Percentiles rank a stretch among this genome's conserved stretches.
Evolutionary conservation across 2,797 vertebrate genomes (phyloP).

Genomic region (Halcyon smyrnensis): DNA sequence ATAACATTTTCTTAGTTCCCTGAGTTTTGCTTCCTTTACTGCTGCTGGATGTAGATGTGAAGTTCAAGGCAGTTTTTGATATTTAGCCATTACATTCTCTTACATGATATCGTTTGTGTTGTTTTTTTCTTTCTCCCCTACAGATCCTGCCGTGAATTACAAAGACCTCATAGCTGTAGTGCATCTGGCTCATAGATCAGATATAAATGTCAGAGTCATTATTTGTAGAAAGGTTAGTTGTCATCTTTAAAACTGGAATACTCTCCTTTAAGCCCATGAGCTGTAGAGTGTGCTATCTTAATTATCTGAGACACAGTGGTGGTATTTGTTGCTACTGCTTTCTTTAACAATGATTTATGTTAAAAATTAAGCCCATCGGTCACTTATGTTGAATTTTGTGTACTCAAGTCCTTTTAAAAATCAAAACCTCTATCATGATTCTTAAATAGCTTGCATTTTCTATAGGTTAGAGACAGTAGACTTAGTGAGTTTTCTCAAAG

Average conservation of each 20-base stretch:
- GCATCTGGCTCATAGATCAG: conserved; percentile 89
- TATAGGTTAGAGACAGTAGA: background rate
- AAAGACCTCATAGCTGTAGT: conserved; percentile 94
- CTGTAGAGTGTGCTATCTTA: background rate
- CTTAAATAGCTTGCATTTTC: background rate
- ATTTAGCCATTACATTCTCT: conserved; percentile 13
- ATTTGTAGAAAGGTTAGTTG: conserved; percentile 92
- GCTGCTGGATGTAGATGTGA: background rate
- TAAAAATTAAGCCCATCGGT: background rate
- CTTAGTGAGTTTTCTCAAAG: background rate
- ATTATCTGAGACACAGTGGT: background rate
- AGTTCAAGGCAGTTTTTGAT: background rate
- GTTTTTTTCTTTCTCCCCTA: conserved; percentile 17
- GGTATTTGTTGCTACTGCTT: background rate
- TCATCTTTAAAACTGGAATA: background rate
- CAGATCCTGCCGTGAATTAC: conserved; percentile 92
- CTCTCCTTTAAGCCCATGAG: background rate
- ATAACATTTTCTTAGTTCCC: background rate
- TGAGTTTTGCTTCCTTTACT: background rate
- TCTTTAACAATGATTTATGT: background rate
- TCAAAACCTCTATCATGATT: background rate
- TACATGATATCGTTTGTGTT: background rate
- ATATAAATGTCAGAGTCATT: conserved; percentile 86
- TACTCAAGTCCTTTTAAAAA: background rate
- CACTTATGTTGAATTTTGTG: background rate